phyloP scores from a whole-genome alignment of 2,888 invertebrate species.

The Flexamia atlantica region DNA sequence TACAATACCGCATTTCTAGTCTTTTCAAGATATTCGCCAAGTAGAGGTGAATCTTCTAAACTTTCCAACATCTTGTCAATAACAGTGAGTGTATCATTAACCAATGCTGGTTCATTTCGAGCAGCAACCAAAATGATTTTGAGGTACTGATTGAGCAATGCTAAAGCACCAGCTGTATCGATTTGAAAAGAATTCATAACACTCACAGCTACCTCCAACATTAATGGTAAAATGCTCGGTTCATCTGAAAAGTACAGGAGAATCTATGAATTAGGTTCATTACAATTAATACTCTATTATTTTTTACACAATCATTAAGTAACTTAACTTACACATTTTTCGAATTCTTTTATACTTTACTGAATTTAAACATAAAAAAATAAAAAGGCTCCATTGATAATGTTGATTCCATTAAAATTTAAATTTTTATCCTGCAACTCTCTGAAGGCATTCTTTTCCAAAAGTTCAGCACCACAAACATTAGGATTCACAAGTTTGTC shows the following conservation, averaged over 20 bases:
- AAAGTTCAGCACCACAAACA: too few relatives aligned
- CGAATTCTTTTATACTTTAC: too few relatives aligned
- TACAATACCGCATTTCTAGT: conserved; percentile 28
- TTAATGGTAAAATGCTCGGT: neutral
- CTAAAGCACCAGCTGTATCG: neutral
- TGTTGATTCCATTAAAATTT: too few relatives aligned
- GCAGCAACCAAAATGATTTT: conserved; percentile 26
- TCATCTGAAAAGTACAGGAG: conserved; percentile 8
- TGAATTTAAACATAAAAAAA: too few relatives aligned
- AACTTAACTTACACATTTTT: too few relatives aligned
- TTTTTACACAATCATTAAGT: too few relatives aligned
- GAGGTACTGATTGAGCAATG: conserved; percentile 10
- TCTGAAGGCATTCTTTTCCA: too few relatives aligned
- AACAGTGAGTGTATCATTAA: conserved; percentile 19
- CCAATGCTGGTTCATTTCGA: conserved; percentile 20
- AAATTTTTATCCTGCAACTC: too few relatives aligned
- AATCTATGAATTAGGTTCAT: too few relatives aligned
- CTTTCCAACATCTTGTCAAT: conserved; percentile 11
- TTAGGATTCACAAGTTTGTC: too few relatives aligned
- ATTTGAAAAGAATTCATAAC: neutral
- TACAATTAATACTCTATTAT: too few relatives aligned
- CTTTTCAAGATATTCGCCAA: neutral
- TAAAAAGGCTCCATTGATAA: too few relatives aligned
- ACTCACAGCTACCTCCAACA: neutral
- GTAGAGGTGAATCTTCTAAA: conserved; percentile 2